Evolutionary conservation across 2,797 vertebrate species (phyloP), one percentile per base, ranked within the genome.

Genomic region (Amazona ochrocephala): DNA sequence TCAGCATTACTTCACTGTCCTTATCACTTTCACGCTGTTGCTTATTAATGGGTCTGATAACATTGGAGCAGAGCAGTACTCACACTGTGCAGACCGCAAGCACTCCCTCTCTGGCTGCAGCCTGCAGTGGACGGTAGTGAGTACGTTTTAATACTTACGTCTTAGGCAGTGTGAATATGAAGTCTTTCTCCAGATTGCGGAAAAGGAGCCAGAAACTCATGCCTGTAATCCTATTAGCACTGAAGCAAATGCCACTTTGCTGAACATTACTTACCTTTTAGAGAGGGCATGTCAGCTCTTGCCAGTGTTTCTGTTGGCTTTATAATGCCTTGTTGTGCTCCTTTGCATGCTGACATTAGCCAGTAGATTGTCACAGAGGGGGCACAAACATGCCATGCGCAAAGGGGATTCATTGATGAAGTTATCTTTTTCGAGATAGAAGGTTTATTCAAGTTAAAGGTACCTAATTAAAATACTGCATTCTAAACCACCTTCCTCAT

Each of bases 331-430:
- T 41, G 9, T 39, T 9, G 1, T 9, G 18, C 2, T 41, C 24
- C 42, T 30, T 29, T 42, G 17, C 13, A 9, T 3, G 21, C 45
- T 32, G 60, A 42, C 24, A 16, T 18, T 54, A 81, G 37, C 32
- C 51, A 44, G n/a, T 6, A 11, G 39, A 4, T 37, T 77, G 48
- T 64, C 86, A 67, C 27, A 8, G 14, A 50, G 27, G 4, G 22
- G 27, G 3, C 68, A 48, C 29, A n/a, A 82, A 13, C 1, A 0
- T 7, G 8, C 32, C 32, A 1, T 0, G 1, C 73, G 18, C 32
- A 50, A 47, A 73, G 70, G 30, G 13, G 2, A 20, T 20, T n/a
- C 17, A 8, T 1, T 37, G 54, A 39, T 7, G 14, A 65, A 54
- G 29, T 32, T 2, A 1, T 5, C 23, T 39, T 80, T 30, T 20